phyloP scores from a whole-genome alignment of 2,113 vertebrate genomes.

The Pseudorasbora parva region DNA sequence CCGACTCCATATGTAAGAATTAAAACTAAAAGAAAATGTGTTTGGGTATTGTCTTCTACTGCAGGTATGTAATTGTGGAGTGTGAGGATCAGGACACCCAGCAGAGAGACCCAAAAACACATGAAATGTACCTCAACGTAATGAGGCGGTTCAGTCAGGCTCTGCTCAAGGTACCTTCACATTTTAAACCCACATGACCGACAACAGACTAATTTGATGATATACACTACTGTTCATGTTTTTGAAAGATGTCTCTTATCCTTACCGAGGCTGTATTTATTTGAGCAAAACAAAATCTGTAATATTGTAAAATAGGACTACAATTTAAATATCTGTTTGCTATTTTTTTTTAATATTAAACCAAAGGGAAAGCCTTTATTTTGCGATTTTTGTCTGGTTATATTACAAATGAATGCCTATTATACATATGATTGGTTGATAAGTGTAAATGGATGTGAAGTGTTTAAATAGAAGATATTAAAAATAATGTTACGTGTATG shows the following conservation, averaged over 20 bases:
- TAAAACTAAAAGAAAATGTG: background rate
- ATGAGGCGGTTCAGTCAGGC: slow-evolving; percentile 98
- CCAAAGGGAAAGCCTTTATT: no score
- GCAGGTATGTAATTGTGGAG: slow-evolving; percentile 98
- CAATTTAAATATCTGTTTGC: background rate
- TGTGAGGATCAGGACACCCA: slow-evolving; percentile 98
- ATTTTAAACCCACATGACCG: background rate
- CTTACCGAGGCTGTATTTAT: background rate
- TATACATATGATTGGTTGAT: no score
- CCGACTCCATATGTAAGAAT: background rate
- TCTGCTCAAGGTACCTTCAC: slow-evolving; percentile 86
- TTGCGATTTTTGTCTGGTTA: no score
- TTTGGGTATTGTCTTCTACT: slow-evolving; percentile 19
- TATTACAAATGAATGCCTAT: no score
- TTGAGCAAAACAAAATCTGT: background rate
- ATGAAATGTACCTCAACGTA: slow-evolving; percentile 98
- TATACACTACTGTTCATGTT: background rate
- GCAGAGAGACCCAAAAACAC: slow-evolving; percentile 95
- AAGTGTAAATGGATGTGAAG: no score
- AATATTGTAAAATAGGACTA: background rate
- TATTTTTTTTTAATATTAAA: background rate
- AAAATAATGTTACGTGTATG: background rate
- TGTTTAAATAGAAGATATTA: no score
- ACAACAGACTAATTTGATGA: background rate
- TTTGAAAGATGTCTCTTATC: background rate